Evolutionary conservation across 64 coral and sea anemone species (phyloP), one percentile per base, ranked within the genome.

Genomic region (Catalaphyllia jardinei): DNA sequence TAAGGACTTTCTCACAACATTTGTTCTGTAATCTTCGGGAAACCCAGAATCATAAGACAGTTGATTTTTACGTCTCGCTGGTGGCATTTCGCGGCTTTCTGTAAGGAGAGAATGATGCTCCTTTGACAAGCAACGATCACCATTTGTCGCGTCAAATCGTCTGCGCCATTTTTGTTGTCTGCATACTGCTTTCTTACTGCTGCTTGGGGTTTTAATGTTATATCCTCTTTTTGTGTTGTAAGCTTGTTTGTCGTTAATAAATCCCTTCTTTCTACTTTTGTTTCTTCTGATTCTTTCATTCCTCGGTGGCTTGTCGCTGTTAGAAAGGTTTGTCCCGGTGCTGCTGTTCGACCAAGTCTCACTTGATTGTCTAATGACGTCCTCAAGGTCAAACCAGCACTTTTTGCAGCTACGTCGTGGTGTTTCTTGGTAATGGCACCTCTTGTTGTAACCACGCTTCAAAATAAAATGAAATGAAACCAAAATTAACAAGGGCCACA

Each of bases 31-130:
- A 19, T 54, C 39, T 54, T 78, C 76, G 4, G n/a, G 76, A 54
- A 52, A 78, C n/a, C 76, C 76, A 25, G 76, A 78, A 78, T 78
- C 76, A 54, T 78, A 78, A 17, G 76, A 78, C 2, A 15, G 22
- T 33, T 25, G 22, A 52, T 22, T 52, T 78, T 42, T 38, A 31
- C 39, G 73, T 20, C 49, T 75, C 49, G 38, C 1, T 19, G 38
- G 17, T 46, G 76, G 20, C 42, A 22, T 22, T 25, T 22, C 55
- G 19, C n/a, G 63, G 24, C 42, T 4, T 54, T 25, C 11, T n/a
- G 14, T 14, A 22, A 6, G 42, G 22, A 24, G 17, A 19, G 24
- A 67, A 67, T 67, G 19, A 67, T 8, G 16, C 17, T 8, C 24
- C 63, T 25, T 19, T 67, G 63, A 25, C 19, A 19, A 67, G 19